Percentiles rank a stretch among this genome's conserved stretches.
Conservation (phyloP, 1,140 invertebrate genomes). For the Drosophila pectinifera region DNA sequence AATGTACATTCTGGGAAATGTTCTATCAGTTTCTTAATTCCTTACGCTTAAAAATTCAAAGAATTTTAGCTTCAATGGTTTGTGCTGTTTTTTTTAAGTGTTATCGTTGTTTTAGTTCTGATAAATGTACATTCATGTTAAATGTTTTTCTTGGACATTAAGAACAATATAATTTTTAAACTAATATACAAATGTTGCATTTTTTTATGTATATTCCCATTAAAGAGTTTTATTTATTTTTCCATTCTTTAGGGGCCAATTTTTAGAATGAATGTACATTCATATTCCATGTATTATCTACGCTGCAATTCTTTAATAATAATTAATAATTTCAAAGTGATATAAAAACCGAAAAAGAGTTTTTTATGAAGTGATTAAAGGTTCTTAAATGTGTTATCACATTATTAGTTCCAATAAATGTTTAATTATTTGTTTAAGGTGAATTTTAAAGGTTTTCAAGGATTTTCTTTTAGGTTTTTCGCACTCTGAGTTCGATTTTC, state of each 20-base stretch:
- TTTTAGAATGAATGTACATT: not conserved
- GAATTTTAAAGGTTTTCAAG: not conserved
- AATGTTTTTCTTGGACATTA: too few relatives aligned
- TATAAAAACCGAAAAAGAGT: not conserved
- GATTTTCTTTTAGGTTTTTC: slow-evolving; percentile 9
- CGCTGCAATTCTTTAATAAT: not conserved
- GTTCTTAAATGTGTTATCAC: not conserved
- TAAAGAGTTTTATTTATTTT: not conserved
- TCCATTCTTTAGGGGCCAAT: too few relatives aligned
- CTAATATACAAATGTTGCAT: too few relatives aligned
- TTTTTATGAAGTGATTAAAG: too few relatives aligned
- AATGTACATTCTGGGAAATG: not conserved
- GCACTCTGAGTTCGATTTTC: slow-evolving; percentile 12
- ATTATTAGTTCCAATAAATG: not conserved
- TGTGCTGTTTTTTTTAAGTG: too few relatives aligned
- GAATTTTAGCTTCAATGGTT: too few relatives aligned
- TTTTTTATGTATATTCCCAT: not conserved
- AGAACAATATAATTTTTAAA: too few relatives aligned
- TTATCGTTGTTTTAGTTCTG: too few relatives aligned
- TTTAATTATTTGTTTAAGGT: not conserved
- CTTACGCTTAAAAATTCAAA: too few relatives aligned
- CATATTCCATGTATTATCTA: too few relatives aligned
- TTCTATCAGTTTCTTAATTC: not conserved
- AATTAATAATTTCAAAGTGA: not conserved
- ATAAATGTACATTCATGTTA: too few relatives aligned